These are phyloP conservation scores for Haliclona indistincta DNA, from an alignment of 37 sponge, comb jelly and placozoan species.

Conservation along the genomic window DNA sequence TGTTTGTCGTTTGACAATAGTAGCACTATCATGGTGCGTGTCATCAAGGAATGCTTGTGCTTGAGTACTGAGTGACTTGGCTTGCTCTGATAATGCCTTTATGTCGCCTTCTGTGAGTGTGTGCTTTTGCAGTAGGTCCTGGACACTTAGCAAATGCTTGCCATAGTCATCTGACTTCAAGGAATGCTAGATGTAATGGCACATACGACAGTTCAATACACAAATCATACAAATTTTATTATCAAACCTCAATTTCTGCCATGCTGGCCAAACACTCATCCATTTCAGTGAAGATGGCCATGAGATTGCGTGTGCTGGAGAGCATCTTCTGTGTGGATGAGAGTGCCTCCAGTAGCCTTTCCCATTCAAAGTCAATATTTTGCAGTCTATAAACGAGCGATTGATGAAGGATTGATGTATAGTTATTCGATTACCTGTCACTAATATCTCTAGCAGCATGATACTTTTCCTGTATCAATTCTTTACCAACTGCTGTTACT, in stretches of 20 bases:
- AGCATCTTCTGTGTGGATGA: constrained; percentile 53
- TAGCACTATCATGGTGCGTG: constrained; percentile 67
- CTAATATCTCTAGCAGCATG: constrained; percentile 26
- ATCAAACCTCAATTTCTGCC: constrained; percentile 60
- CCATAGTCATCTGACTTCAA: constrained; percentile 91
- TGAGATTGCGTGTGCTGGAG: constrained; percentile 68
- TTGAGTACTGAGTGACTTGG: constrained; percentile 52
- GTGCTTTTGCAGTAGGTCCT: constrained; percentile 95
- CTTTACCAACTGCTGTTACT: constrained; percentile 39
- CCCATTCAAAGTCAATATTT: constrained; percentile 67
- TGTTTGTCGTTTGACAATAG: constrained; percentile 47
- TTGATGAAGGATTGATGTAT: neutral
- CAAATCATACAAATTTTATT: neutral
- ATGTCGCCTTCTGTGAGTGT: constrained; percentile 81
- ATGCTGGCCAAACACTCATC: constrained; percentile 77
- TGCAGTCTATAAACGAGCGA: constrained; percentile 22
- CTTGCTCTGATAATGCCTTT: constrained; percentile 60
- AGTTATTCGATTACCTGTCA: constrained; percentile 17
- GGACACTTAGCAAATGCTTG: constrained; percentile 88
- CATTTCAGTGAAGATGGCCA: constrained; percentile 86
- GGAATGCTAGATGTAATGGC: constrained; percentile 31
- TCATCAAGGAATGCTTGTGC: constrained; percentile 46
- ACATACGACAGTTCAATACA: neutral
- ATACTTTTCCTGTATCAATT: constrained; percentile 58
- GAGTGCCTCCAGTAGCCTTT: constrained; percentile 64